phyloP scores from a whole-genome alignment of 2,888 invertebrate species.

The Danaus chrysippus region DNA sequence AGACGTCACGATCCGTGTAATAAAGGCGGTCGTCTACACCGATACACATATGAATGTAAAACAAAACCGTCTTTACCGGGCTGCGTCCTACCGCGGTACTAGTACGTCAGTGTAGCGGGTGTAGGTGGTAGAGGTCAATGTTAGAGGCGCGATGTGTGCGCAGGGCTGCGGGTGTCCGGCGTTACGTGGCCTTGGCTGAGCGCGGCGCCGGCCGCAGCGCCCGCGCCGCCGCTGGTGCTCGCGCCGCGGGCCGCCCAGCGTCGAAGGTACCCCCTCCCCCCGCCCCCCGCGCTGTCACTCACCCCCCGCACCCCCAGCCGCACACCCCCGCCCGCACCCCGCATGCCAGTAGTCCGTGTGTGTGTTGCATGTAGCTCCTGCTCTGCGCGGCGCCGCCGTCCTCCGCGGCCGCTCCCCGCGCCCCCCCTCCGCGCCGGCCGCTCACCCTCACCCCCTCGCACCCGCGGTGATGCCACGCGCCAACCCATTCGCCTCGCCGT shows the following conservation, averaged over 20 bases:
- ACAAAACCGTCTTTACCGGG: background rate
- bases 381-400: slow-evolving; percentile 80
- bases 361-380: slow-evolving; percentile 82
- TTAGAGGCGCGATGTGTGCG: slow-evolving; percentile 67
- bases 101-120: slow-evolving; percentile 10
- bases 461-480: slow-evolving; percentile 83
- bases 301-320: slow-evolving; percentile 54
- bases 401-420: slow-evolving; percentile 85
- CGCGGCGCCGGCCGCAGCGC: slow-evolving; percentile 79
- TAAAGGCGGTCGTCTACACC: background rate
- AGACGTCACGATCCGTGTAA: background rate
- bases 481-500: slow-evolving; percentile 85
- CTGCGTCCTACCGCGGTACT: background rate
- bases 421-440: slow-evolving; percentile 82
- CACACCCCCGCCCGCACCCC: slow-evolving; percentile 52
- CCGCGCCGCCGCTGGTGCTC: slow-evolving; percentile 84
- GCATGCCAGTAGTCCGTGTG: slow-evolving; percentile 47
- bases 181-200: slow-evolving; percentile 88
- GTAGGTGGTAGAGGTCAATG: slow-evolving; percentile 38
- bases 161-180: slow-evolving; percentile 88
- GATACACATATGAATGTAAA: too few relatives aligned
- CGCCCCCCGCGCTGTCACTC: slow-evolving; percentile 82
- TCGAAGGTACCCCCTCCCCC: slow-evolving; percentile 78
- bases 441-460: slow-evolving; percentile 41
- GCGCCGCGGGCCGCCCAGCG: slow-evolving; percentile 86